Evolutionary conservation across 2,888 invertebrate genomes (phyloP).

Genomic region (Lasioglossum zephyrum): DNA sequence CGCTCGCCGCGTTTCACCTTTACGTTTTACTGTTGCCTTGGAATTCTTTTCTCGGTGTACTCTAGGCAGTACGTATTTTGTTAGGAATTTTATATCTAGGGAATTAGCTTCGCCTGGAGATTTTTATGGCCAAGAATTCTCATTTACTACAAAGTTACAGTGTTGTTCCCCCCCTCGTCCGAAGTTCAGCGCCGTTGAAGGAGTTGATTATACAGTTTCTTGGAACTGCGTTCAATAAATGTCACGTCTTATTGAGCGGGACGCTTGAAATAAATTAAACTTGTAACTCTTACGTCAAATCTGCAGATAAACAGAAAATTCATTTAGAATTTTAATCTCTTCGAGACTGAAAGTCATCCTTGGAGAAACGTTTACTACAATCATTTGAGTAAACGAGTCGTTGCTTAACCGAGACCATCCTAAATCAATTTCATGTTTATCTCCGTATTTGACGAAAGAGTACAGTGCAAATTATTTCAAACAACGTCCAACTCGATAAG

Average conservation of each 20-base stretch:
- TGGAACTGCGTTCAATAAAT: background rate
- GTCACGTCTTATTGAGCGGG: background rate
- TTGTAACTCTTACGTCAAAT: conserved; percentile 5
- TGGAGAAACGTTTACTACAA: background rate
- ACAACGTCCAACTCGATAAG: background rate
- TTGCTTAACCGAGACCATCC: background rate
- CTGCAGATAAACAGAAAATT: background rate
- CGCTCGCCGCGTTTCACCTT: conserved; percentile 25
- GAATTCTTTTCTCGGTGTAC: conserved; percentile 34
- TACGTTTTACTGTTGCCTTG: conserved; percentile 18
- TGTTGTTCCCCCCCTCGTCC: background rate
- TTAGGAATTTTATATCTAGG: conserved; percentile 19
- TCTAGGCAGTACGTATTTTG: conserved; percentile 14
- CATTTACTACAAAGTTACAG: background rate
- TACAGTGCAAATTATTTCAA: background rate
- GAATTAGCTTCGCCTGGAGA: conserved; percentile 7
- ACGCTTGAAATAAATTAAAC: conserved; percentile 3
- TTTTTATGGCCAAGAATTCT: conserved; percentile 13
- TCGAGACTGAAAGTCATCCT: background rate
- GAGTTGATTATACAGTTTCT: background rate
- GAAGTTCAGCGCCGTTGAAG: background rate
- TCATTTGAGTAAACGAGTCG: background rate
- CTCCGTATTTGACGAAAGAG: no score
- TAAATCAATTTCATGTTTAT: background rate
- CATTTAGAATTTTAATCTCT: background rate